Percentiles rank a stretch among this genome's conserved stretches.
Evolutionary conservation across 2,113 vertebrate genomes (phyloP).

Genomic region (Ictalurus furcatus): DNA sequence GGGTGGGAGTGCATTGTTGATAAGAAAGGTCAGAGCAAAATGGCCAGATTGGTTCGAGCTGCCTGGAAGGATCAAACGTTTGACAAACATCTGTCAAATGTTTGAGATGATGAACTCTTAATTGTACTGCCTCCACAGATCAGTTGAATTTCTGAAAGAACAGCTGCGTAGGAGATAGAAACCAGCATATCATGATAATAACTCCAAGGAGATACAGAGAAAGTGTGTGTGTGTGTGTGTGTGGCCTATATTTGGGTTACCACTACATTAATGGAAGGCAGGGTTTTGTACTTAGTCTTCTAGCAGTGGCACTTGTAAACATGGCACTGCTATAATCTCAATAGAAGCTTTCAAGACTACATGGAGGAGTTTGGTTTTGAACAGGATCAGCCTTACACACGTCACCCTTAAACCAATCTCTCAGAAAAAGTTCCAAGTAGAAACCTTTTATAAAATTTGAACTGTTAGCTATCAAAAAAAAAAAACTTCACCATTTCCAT

Average conservation of each 20-base stretch:
- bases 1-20: too few species aligned
- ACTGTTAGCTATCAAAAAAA: too few species aligned
- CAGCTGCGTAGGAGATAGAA: not conserved
- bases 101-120: not conserved
- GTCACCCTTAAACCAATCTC: not conserved
- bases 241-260: not conserved
- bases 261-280: not conserved
- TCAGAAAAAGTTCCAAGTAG: not conserved
- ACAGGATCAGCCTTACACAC: not conserved
- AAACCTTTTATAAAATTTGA: not conserved
- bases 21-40: too few species aligned
- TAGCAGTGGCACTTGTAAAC: slow-evolving; percentile 13
- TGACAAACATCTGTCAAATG: too few species aligned
- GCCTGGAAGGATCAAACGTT: too few species aligned
- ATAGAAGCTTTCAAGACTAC: not conserved
- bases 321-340: not conserved
- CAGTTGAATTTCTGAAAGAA: slow-evolving; percentile 20
- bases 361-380: not conserved
- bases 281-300: not conserved
- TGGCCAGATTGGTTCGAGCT: too few species aligned
- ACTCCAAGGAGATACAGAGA: not conserved
- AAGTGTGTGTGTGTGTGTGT: not conserved
- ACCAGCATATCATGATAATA: not conserved
- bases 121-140: not conserved
- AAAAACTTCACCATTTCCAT: not conserved